Evolutionary conservation across 2,888 invertebrate species (phyloP).

Genomic region (Heliconius hortense): DNA sequence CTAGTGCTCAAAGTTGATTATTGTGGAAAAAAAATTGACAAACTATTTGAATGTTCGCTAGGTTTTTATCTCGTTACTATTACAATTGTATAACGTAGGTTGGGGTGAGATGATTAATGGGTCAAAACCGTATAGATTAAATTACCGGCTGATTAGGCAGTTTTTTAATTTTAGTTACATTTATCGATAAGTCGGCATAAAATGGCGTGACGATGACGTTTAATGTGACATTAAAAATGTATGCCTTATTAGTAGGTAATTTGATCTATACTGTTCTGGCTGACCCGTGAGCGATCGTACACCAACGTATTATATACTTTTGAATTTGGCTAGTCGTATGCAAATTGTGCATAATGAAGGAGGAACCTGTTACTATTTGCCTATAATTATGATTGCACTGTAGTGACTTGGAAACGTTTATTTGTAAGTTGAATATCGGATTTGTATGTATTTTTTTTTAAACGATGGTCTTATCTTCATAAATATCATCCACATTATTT

Average conservation of each 20-base stretch:
- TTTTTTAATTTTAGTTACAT: too few species aligned
- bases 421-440: slow-evolving; percentile 21
- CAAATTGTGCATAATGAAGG: slow-evolving; percentile 54
- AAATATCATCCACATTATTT: too few species aligned
- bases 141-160: too few species aligned
- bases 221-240: too few species aligned
- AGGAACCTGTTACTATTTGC: slow-evolving; percentile 37
- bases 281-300: too few species aligned
- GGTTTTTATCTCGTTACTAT: slow-evolving; percentile 32
- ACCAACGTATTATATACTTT: slow-evolving; percentile 40
- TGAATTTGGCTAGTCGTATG: slow-evolving; percentile 69
- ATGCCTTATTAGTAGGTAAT: too few species aligned
- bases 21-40: neutral
- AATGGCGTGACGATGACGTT: too few species aligned
- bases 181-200: too few species aligned
- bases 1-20: slow-evolving; percentile 2
- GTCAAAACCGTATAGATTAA: too few species aligned
- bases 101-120: too few species aligned
- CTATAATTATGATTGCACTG: slow-evolving; percentile 22
- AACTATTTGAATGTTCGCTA: neutral
- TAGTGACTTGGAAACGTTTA: slow-evolving; percentile 12
- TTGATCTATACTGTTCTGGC: too few species aligned
- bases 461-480: neutral
- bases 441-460: neutral
- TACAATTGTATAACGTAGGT: neutral